Evolutionary conservation across 2,888 invertebrate genomes (phyloP), one percentile per base, ranked within the genome.

Genomic region (Eupithecia abbreviata): DNA sequence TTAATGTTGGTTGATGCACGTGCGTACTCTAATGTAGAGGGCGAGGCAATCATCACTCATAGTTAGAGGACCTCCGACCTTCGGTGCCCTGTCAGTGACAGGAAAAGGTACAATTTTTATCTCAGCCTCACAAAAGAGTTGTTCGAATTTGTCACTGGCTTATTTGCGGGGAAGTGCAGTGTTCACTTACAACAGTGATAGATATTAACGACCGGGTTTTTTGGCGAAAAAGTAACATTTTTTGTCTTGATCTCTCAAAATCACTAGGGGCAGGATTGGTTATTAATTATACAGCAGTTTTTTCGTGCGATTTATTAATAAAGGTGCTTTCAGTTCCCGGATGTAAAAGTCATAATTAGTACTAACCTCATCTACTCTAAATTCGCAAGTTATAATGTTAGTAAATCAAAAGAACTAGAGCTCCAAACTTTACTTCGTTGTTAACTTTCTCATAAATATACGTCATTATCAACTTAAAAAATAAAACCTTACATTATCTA

Each of bases 51-150:
- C 93, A 94, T 94, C 93, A 91, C 86, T 95, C 94, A 93, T 91
- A 92, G 94, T 94, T 93, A 93, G 90, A 84, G 83, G 85, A 82
- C 86, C 88, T 86, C 87, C 83, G 84, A 87, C 86, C 89, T 83
- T 80, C 85, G 77, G 85, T 82, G 81, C 86, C 85, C 89, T 89
- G 92, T 91, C 92, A 91, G 85, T 76, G 81, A 79, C 92, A 92
- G 89, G 90, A 89, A 90, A 91, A 90, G 87, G 85, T 86, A 86
- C 90, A 88, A 92, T 93, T 93, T 93, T 94, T 93, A 94, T 93
- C 92, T 88, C 88, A 82, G 84, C 82, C 86, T 88, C 91, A 91
- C 92, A 92, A 93, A 93, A 94, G 94, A 94, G 94, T 94, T 94
- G 92, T 86, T 83, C 85, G 87, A 90, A 94, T 93, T 94, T 94